Conservation (phyloP, 2,113 vertebrate species). For the Brevimyrus niger region DNA sequence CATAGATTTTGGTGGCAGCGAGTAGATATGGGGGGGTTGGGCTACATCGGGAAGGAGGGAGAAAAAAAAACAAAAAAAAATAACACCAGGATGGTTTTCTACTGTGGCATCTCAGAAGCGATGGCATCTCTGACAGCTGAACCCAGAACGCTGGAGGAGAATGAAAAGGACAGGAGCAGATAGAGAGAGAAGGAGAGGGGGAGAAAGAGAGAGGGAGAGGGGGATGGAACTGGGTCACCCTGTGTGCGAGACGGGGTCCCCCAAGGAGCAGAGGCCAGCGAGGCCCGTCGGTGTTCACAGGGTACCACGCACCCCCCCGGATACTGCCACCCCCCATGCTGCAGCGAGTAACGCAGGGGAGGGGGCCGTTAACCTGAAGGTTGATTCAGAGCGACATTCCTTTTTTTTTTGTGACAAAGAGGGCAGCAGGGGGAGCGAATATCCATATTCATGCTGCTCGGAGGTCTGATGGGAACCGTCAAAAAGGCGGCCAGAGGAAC, state of each 20-base stretch:
- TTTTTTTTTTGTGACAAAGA: not conserved
- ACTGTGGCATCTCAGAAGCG: not conserved
- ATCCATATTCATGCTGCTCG: slow-evolving; percentile 18
- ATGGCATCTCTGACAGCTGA: not conserved
- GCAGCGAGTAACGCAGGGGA: not conserved
- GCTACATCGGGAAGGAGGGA: too few species aligned
- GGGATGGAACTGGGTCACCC: slow-evolving; percentile 62
- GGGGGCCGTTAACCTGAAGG: not conserved
- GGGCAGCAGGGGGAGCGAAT: not conserved
- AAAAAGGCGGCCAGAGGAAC: not conserved
- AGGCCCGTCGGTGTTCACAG: slow-evolving; percentile 53
- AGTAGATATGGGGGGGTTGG: not conserved
- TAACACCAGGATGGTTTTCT: not conserved
- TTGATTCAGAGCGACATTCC: slow-evolving; percentile 14
- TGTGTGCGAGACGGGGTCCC: slow-evolving; percentile 53
- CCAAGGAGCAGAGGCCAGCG: slow-evolving; percentile 39
- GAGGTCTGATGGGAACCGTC: not conserved
- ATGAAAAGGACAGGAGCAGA: not conserved
- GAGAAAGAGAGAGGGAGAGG: not conserved
- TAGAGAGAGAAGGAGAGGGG: not conserved
- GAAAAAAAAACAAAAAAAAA: not conserved
- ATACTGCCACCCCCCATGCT: not conserved
- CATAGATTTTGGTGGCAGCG: not conserved
- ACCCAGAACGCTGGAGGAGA: not conserved
- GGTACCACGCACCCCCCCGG: slow-evolving; percentile 12